A percentile compares a stretch with the other conserved stretches of the same genome.
Evolutionary conservation across 1,140 invertebrate species (phyloP).

Genomic region (Macrotrachela quadricornifera): DNA sequence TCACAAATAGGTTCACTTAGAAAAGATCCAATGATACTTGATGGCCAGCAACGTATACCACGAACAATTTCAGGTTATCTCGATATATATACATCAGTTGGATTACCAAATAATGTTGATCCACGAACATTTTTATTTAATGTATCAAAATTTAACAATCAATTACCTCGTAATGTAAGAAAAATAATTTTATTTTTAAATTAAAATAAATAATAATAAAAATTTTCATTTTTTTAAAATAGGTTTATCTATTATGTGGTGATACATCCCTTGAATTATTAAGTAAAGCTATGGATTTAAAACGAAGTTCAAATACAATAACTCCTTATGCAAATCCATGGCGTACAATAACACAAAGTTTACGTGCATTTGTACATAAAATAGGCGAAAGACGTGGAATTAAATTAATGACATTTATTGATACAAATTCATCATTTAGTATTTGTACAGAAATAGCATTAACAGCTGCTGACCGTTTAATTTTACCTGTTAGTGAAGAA

Average conservation of each 20-base stretch:
- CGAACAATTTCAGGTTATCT: constrained; percentile 7
- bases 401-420: constrained; percentile 4
- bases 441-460: constrained; percentile 4
- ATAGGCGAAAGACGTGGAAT: constrained; percentile 6
- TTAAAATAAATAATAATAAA: too few relatives aligned
- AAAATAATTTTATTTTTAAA: too few relatives aligned
- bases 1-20: constrained; percentile 2
- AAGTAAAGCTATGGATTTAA: neutral
- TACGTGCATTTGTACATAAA: constrained; percentile 1
- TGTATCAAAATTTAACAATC: constrained; percentile 3
- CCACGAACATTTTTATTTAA: constrained; percentile 6
- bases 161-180: neutral
- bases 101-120: constrained; percentile 1
- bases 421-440: constrained; percentile 1
- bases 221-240: too few relatives aligned
- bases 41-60: constrained; percentile 1
- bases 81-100: neutral
- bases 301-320: neutral
- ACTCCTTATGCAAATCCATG: neutral
- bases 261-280: constrained; percentile 5
- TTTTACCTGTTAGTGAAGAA: constrained; percentile 3
- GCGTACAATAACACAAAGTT: neutral
- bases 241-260: constrained; percentile 6
- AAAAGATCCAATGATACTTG: neutral
- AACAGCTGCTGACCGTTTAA: neutral